Conservation (phyloP, 2,797 vertebrate genomes). For the Phrynocephalus forsythii region DNA sequence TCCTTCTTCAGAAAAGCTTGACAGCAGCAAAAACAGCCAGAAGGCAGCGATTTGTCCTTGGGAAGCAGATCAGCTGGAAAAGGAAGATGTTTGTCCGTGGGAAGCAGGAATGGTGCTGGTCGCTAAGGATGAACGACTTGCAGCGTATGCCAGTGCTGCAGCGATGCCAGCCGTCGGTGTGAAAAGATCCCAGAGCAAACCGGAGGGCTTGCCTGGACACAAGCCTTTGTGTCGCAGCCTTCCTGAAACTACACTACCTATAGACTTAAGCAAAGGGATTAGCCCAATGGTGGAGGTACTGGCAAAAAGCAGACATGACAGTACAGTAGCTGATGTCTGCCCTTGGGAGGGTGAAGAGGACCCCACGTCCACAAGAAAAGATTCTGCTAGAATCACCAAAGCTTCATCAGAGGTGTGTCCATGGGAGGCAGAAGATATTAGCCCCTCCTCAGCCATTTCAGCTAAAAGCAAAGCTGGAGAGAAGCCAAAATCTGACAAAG, state of each 20-base stretch:
- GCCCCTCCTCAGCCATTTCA: rapidly evolving
- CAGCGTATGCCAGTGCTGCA: background rate
- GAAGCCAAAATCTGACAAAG: background rate
- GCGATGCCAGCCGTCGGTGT: background rate
- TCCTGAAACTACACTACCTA: background rate
- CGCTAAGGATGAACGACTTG: background rate
- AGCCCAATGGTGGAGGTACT: background rate
- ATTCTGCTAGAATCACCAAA: rapidly evolving
- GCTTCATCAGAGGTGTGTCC: slow-evolving; percentile 6
- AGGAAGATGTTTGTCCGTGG: slow-evolving; percentile 65
- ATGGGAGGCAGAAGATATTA: slow-evolving; percentile 11
- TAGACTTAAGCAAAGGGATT: background rate
- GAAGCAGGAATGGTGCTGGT: slow-evolving; percentile 58
- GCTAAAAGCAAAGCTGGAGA: slow-evolving; percentile 10
- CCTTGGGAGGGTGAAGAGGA: slow-evolving; percentile 59
- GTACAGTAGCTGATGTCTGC: background rate
- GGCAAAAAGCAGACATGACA: rapidly evolving
- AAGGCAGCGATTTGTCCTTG: slow-evolving; percentile 78
- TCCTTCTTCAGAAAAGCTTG: background rate
- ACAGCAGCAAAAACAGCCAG: slow-evolving; percentile 37
- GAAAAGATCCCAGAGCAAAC: slow-evolving; percentile 30
- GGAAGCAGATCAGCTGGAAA: slow-evolving; percentile 69
- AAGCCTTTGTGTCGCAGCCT: slow-evolving; percentile 47
- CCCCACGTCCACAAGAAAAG: background rate
- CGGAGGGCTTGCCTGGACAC: background rate